Percentiles rank a stretch among this genome's conserved stretches.
phyloP scores from a whole-genome alignment of 2,888 invertebrate species.

The Altica lythri region DNA sequence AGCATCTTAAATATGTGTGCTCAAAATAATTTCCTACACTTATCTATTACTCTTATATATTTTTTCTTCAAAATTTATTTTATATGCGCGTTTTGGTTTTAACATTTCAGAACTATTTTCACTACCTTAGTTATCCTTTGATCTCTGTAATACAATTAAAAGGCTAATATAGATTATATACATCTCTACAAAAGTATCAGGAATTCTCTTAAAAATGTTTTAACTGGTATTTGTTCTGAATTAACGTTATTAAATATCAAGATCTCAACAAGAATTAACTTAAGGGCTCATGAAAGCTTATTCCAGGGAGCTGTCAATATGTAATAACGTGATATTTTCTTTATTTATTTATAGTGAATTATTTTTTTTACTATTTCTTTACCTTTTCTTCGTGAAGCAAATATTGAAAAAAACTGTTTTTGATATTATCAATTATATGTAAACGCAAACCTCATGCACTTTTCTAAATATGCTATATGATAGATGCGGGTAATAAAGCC shows the following conservation, averaged over 20 bases:
- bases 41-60: too few relatives aligned
- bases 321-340: constrained; percentile 18
- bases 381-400: not conserved
- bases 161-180: constrained; percentile 10
- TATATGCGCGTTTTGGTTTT: too few relatives aligned
- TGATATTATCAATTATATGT: too few relatives aligned
- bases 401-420: too few relatives aligned
- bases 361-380: too few relatives aligned
- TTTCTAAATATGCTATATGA: too few relatives aligned
- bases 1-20: too few relatives aligned
- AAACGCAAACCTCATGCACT: not conserved
- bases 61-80: too few relatives aligned
- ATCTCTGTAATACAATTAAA: not conserved
- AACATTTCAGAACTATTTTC: too few relatives aligned
- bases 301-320: constrained; percentile 25
- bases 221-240: constrained; percentile 21
- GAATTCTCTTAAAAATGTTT: constrained; percentile 29
- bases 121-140: too few relatives aligned
- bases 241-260: constrained; percentile 29
- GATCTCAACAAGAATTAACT: constrained; percentile 39
- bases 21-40: too few relatives aligned
- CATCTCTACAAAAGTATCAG: constrained; percentile 18
- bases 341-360: not conserved
- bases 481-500: too few relatives aligned
- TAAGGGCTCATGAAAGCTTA: constrained; percentile 46